These are phyloP conservation scores for Ditula angustiorana DNA, from an alignment of 2,888 invertebrate species.

Conservation along the genomic window DNA sequence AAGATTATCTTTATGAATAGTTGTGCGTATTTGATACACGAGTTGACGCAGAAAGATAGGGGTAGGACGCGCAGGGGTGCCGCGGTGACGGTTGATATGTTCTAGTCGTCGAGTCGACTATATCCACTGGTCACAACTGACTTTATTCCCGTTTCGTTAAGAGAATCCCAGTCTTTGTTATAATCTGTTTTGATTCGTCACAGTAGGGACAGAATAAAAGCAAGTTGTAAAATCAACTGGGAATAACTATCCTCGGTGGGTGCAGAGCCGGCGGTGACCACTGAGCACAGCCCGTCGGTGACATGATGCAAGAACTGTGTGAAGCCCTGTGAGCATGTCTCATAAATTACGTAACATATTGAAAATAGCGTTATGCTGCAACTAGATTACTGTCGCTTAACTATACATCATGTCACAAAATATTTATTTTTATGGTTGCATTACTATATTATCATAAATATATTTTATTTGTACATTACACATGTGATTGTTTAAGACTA, in stretches of 20 bases:
- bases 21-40: conserved; percentile 68
- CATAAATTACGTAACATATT: conserved; percentile 63
- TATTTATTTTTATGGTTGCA: conserved; percentile 75
- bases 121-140: neutral
- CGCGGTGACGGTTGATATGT: conserved; percentile 73
- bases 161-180: no score
- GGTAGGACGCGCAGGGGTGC: neutral
- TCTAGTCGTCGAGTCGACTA: neutral
- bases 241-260: neutral
- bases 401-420: conserved; percentile 82
- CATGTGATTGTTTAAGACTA: conserved; percentile 71
- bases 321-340: conserved; percentile 66
- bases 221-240: neutral
- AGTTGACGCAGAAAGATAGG: conserved; percentile 11
- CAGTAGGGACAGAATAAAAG: no score
- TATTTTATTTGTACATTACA: conserved; percentile 81
- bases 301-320: conserved; percentile 78
- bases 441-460: conserved; percentile 76
- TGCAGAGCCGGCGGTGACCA: neutral
- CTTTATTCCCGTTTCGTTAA: neutral
- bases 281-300: conserved; percentile 53
- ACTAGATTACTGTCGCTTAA: conserved; percentile 58
- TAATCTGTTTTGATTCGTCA: no score
- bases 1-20: conserved; percentile 42
- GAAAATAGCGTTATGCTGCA: conserved; percentile 68